Conservation (phyloP, 2,797 vertebrate genomes). For the Acanthopagrus latus region DNA sequence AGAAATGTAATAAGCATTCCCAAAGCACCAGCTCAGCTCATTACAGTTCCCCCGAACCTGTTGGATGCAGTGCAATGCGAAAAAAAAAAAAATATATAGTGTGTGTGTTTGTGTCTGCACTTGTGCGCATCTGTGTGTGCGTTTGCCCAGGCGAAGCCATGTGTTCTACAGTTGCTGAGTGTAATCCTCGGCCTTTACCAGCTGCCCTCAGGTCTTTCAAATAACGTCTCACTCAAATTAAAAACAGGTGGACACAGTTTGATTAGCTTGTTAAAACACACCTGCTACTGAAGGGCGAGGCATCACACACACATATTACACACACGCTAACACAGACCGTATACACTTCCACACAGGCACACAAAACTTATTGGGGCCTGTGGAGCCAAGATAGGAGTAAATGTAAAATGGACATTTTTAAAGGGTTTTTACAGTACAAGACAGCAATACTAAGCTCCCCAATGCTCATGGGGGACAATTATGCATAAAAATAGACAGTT, state of each 20-base stretch:
- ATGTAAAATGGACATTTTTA: constrained; percentile 37
- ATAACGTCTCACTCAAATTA: constrained; percentile 73
- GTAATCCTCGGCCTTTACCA: constrained; percentile 75
- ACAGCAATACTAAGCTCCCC: constrained; percentile 17
- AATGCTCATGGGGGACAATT: constrained; percentile 18
- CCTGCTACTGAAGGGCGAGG: constrained; percentile 66
- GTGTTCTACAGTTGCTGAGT: constrained; percentile 68
- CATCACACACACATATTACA: constrained; percentile 10
- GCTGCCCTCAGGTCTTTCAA: constrained; percentile 72
- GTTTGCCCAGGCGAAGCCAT: constrained; percentile 54
- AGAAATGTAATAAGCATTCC: constrained; percentile 56
- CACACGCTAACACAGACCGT: constrained; percentile 2
- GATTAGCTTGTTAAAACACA: constrained; percentile 82
- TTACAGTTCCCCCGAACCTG: constrained; percentile 45
- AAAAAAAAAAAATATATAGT: constrained; percentile 38
- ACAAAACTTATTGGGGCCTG: constrained; percentile 33
- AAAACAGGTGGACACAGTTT: constrained; percentile 81
- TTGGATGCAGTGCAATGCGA: constrained; percentile 39
- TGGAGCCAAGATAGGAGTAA: constrained; percentile 44
- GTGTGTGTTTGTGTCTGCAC: constrained; percentile 2
- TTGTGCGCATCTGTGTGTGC: constrained; percentile 25
- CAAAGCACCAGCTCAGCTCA: constrained; percentile 52
- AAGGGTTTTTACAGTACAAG: constrained; percentile 28
- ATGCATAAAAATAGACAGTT: constrained; percentile 4
- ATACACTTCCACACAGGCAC: constrained; percentile 12